phyloP scores from a whole-genome alignment of 2,113 vertebrate species.

The Oncorhynchus gorbuscha region DNA sequence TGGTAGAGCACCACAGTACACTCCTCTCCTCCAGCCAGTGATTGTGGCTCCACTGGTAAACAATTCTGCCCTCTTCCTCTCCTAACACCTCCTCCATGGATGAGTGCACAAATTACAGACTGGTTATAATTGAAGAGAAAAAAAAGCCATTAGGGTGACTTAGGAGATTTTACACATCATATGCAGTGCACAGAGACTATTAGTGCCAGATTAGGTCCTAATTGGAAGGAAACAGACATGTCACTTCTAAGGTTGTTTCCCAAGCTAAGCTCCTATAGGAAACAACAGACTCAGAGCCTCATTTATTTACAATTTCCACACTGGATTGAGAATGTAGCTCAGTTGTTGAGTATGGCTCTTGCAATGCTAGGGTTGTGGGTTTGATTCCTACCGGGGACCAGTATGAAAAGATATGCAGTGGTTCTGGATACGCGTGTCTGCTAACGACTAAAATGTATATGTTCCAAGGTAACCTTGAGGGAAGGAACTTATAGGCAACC shows the following conservation, averaged over 20 bases:
- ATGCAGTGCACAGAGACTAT: not conserved
- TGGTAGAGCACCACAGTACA: not conserved
- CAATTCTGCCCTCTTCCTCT: not conserved
- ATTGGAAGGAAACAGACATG: slow-evolving; percentile 23
- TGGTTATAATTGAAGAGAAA: slow-evolving; percentile 2
- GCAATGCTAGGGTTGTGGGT: too few species aligned
- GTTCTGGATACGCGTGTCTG: too few species aligned
- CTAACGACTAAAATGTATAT: too few species aligned
- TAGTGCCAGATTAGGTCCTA: slow-evolving; percentile 22
- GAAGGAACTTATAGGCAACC: not conserved
- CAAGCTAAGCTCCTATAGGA: not conserved
- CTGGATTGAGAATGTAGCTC: not conserved
- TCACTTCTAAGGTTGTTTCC: not conserved
- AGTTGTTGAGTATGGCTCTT: too few species aligned
- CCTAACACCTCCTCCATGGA: not conserved
- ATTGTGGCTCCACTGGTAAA: not conserved
- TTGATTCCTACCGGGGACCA: too few species aligned
- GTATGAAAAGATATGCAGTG: too few species aligned
- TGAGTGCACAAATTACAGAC: not conserved
- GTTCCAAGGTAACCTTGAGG: not conserved
- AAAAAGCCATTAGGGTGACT: not conserved
- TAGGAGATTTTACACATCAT: not conserved
- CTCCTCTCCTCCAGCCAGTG: not conserved
- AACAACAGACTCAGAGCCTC: not conserved
- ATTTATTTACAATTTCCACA: not conserved